Conservation (phyloP, 1,140 invertebrate genomes). For the Trinorchestia longiramus region DNA sequence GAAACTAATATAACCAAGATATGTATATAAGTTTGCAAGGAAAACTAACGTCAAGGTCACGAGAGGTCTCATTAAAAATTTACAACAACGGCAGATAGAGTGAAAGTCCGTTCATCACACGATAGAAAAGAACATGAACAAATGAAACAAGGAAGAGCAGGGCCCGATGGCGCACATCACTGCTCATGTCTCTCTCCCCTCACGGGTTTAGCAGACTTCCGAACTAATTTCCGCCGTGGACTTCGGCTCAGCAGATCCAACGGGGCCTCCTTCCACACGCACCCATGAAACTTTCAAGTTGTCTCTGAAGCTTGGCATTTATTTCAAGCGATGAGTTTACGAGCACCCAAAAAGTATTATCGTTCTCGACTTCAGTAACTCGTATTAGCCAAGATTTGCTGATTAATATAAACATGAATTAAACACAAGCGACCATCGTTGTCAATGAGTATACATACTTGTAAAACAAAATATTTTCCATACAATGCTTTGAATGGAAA, state of each 20-base stretch:
- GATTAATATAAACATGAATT: not conserved
- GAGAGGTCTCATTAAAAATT: not conserved
- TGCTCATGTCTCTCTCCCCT: not conserved
- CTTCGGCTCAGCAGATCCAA: not conserved
- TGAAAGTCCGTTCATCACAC: not conserved
- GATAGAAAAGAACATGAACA: not conserved
- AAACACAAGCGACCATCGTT: not conserved
- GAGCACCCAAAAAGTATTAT: not conserved
- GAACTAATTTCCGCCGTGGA: constrained; percentile 47
- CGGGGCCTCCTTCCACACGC: not conserved
- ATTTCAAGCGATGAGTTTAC: not conserved
- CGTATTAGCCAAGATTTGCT: not conserved
- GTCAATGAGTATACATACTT: not conserved
- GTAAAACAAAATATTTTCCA: not conserved
- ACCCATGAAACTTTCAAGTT: not conserved
- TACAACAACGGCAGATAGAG: not conserved
- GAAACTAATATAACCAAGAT: not conserved
- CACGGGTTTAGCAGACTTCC: constrained; percentile 46
- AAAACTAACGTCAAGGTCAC: not conserved
- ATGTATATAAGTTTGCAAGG: not conserved
- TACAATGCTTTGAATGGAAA: not conserved
- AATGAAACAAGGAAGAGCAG: not conserved
- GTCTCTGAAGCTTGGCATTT: not conserved
- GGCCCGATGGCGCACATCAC: not conserved
- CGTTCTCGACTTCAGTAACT: not conserved